Evolutionary conservation across 2,888 invertebrate genomes (phyloP).

Genomic region (Elaeidobius kamerunicus): DNA sequence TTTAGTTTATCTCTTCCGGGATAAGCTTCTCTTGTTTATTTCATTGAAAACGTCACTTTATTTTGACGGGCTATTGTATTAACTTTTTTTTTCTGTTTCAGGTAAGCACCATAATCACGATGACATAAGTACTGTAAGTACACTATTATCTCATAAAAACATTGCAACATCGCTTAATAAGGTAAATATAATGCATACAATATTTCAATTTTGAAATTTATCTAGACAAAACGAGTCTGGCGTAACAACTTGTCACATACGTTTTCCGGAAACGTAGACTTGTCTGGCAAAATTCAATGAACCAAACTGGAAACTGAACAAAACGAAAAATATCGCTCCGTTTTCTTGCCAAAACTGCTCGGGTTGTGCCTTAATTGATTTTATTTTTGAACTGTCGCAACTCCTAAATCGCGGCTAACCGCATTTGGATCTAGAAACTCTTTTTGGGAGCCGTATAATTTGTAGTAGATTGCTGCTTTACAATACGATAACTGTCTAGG

Average conservation of each 20-base stretch:
- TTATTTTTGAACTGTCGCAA: constrained; percentile 23
- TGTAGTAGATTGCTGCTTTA: too few relatives aligned
- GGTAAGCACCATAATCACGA: constrained; percentile 10
- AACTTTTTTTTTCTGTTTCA: constrained; percentile 5
- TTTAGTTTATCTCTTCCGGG: too few relatives aligned
- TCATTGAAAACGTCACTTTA: too few relatives aligned
- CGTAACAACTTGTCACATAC: neutral
- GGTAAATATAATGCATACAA: too few relatives aligned
- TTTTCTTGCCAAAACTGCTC: constrained; percentile 18
- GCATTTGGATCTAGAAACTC: constrained; percentile 10
- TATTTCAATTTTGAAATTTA: too few relatives aligned
- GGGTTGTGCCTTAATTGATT: constrained; percentile 14
- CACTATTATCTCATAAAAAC: too few relatives aligned
- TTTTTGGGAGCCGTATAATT: constrained; percentile 5
- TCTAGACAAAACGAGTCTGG: neutral
- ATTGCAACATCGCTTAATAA: too few relatives aligned
- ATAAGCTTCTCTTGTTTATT: too few relatives aligned
- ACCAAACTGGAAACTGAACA: constrained; percentile 10
- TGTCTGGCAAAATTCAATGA: constrained; percentile 8
- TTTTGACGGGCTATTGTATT: too few relatives aligned
- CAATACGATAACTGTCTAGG: too few relatives aligned
- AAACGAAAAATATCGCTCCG: constrained; percentile 6
- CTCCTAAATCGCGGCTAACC: constrained; percentile 17
- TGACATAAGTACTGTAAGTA: too few relatives aligned
- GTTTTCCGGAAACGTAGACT: neutral